Evolutionary conservation across 2,113 vertebrate genomes (phyloP).

Genomic region (Scartelaos histophorus): DNA sequence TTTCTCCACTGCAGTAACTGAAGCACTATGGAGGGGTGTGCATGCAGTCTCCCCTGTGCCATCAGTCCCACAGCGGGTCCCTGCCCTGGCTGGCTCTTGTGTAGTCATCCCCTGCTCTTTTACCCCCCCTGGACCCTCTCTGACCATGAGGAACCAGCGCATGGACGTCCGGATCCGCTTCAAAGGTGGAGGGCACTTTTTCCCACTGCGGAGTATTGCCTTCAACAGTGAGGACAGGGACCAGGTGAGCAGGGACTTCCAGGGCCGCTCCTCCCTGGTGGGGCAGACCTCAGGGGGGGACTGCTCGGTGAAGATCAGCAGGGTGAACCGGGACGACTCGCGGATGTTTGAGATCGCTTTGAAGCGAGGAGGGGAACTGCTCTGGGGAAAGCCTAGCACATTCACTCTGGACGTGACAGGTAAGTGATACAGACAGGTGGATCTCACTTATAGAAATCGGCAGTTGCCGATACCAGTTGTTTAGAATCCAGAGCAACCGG

Average conservation of each 20-base stretch:
- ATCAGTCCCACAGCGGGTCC: constrained; percentile 59
- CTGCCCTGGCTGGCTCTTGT: constrained; percentile 73
- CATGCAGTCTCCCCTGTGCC: constrained; percentile 47
- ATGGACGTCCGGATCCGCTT: constrained; percentile 62
- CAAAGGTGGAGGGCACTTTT: constrained; percentile 31
- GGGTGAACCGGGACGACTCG: constrained; percentile 56
- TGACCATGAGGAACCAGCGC: constrained; percentile 25
- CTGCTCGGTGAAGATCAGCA: constrained; percentile 74
- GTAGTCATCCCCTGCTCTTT: constrained; percentile 80
- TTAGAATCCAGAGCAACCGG: no score
- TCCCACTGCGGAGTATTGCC: constrained; percentile 35
- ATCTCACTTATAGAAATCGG: no score
- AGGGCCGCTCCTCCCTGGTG: constrained; percentile 54
- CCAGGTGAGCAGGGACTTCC: constrained; percentile 59
- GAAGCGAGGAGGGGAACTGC: constrained; percentile 46
- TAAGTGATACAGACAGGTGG: constrained; percentile 31
- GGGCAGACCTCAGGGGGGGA: constrained; percentile 68
- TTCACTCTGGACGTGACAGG: constrained; percentile 59
- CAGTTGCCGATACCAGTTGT: no score
- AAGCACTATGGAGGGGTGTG: constrained; percentile 39
- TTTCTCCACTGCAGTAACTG: constrained; percentile 27
- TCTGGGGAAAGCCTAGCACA: constrained; percentile 55
- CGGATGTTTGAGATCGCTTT: constrained; percentile 62
- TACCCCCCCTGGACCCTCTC: constrained; percentile 18
- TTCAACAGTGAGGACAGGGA: constrained; percentile 64